These are phyloP conservation scores for Xanthorhoe designata DNA, from an alignment of 2,888 invertebrate species.

Conservation along the genomic window DNA sequence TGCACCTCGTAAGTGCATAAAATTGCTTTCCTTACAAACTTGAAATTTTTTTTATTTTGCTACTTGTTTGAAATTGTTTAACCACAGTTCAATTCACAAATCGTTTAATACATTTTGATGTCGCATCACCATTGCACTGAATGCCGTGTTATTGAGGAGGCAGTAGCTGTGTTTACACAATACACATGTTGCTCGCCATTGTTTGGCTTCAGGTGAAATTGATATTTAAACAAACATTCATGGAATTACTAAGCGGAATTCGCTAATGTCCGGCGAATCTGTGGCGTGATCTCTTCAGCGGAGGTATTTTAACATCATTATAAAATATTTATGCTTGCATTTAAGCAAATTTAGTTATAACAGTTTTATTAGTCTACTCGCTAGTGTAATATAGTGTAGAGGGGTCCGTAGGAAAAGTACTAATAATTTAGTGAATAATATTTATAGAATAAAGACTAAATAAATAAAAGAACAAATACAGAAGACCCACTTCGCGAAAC, in stretches of 20 bases:
- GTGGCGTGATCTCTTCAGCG: slow-evolving; percentile 44
- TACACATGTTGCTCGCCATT: slow-evolving; percentile 66
- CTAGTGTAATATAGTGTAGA: background rate
- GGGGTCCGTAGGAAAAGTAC: background rate
- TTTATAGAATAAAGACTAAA: too few species aligned
- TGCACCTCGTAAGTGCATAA: too few species aligned
- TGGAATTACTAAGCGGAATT: slow-evolving; percentile 61
- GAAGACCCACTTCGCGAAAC: too few species aligned
- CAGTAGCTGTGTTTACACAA: slow-evolving; percentile 69
- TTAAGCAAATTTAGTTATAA: background rate
- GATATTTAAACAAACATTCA: slow-evolving; percentile 60
- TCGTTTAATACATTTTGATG: slow-evolving; percentile 14
- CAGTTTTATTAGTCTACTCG: background rate
- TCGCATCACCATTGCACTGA: slow-evolving; percentile 19
- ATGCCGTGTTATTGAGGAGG: slow-evolving; percentile 51
- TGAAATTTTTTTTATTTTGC: too few species aligned
- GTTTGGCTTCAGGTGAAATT: slow-evolving; percentile 60
- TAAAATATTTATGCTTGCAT: background rate
- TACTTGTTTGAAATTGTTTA: too few species aligned
- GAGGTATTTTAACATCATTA: slow-evolving; percentile 16
- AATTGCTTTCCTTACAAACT: too few species aligned
- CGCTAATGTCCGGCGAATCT: slow-evolving; percentile 73
- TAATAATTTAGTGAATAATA: background rate
- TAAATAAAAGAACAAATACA: too few species aligned
- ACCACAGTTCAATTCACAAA: background rate